Conservation (phyloP, 2,888 invertebrate genomes). For the Drosophila tanythrix region DNA sequence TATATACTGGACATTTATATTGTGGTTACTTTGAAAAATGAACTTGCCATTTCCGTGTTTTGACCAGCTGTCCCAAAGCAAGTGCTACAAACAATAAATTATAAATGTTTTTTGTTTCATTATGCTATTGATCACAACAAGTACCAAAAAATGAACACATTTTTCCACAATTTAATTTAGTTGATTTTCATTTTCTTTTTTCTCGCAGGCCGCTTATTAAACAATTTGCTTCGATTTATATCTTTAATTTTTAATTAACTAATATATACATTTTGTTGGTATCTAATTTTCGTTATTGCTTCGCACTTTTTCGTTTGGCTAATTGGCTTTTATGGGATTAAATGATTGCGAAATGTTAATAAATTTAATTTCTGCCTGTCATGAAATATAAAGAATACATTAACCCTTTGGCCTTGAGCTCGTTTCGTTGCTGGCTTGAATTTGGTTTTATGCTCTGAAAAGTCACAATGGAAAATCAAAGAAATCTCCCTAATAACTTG, state of each 20-base stretch:
- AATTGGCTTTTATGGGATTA: conserved; percentile 63
- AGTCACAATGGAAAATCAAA: conserved; percentile 37
- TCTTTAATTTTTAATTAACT: conserved; percentile 20
- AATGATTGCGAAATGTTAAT: conserved; percentile 57
- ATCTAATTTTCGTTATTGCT: conserved; percentile 42
- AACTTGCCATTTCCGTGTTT: not conserved
- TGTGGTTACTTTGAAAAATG: not conserved
- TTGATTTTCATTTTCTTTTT: not conserved
- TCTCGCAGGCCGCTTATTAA: conserved; percentile 43
- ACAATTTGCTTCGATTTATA: conserved; percentile 51
- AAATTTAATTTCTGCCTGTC: conserved; percentile 24
- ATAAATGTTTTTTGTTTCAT: not conserved
- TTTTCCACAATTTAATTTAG: not conserved
- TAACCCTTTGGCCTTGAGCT: not conserved
- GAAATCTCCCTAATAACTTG: conserved; percentile 32
- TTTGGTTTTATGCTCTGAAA: conserved; percentile 18
- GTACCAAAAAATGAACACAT: not conserved
- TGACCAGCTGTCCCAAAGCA: not conserved
- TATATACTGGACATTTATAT: not conserved
- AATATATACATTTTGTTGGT: conserved; percentile 13
- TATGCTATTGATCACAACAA: not conserved
- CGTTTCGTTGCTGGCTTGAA: conserved; percentile 8
- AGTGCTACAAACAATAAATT: not conserved
- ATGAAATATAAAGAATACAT: conserved; percentile 38
- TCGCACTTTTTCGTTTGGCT: conserved; percentile 46